Evolutionary conservation across 1,140 invertebrate species (phyloP), one percentile per base, ranked within the genome.

Genomic region (Drosophila lowei): DNA sequence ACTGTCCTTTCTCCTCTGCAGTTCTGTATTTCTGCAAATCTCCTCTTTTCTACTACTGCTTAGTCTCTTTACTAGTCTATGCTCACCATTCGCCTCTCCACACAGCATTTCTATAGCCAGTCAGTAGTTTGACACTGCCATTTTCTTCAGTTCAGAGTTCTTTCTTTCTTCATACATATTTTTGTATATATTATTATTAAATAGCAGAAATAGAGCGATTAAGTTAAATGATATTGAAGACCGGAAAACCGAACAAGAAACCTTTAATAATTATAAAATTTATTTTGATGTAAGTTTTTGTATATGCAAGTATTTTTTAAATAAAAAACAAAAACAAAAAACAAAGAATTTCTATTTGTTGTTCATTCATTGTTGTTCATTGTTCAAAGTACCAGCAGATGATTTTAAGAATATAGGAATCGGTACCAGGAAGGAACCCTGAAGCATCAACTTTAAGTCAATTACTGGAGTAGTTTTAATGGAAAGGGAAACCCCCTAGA

Each of bases 101-200:
- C 47, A 21, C 47, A 60, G 30, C 54, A 65, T 65, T 63, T 63
- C 52, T 56, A 53, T 44, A 77, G 60, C 55, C 75, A 86, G 67
- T 85, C 73, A 81, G 61, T 76, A 73, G 64, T 63, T 77, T 70
- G 42, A 77, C 81, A 77, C 77, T 74, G 85, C 65, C 84, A 84
- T 79, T 72, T 62, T 79, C 53, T 63, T 49, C 56, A 54, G 62
- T 66, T 49, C 56, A 57, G 62, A 67, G 48, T 52, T 63, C 61
- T 67, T 73, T 83, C 48, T 77, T 75, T 86, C 48, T 68, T 34
- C 66, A 67, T 74, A 62, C 72, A 80, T 25, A 57, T 67, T 84
- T 72, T 60, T 90, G 88, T 90, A 90, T 70, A 90, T 90, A 90
- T 90, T 90, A 84, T 81, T 85, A 84, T 88, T 88, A 88, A 90